Evolutionary conservation across 2,888 invertebrate species (phyloP).

Genomic region (Hypena proboscidalis): DNA sequence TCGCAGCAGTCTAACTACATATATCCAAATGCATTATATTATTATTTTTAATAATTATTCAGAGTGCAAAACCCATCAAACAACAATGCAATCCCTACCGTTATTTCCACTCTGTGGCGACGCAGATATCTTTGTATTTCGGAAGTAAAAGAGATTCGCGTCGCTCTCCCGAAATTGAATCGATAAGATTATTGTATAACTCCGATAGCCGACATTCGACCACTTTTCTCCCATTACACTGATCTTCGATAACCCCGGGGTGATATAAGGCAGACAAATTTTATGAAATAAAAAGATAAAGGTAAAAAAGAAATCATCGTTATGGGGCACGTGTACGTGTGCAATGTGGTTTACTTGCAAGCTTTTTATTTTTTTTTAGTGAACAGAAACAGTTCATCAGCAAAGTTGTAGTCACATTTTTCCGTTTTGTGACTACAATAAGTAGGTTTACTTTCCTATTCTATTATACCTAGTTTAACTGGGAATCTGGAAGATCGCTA

Average conservation of each 20-base stretch:
- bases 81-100: not conserved
- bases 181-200: constrained; percentile 55
- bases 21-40: no score
- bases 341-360: not conserved
- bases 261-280: constrained; percentile 17
- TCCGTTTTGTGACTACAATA: no score
- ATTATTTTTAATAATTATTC: no score
- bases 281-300: constrained; percentile 10
- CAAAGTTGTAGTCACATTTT: no score
- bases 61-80: no score
- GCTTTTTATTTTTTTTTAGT: no score
- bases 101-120: constrained; percentile 25
- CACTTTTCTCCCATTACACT: constrained; percentile 37
- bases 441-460: no score
- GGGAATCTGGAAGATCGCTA: no score
- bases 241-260: constrained; percentile 36
- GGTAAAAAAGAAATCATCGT: constrained; percentile 8
- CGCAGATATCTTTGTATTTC: constrained; percentile 33
- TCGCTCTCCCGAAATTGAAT: constrained; percentile 37
- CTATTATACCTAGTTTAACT: no score
- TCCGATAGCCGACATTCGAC: constrained; percentile 26
- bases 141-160: constrained; percentile 45
- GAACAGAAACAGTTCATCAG: no score
- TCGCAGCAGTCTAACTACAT: no score
- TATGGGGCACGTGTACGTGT: no score